Conservation (phyloP, 2,797 vertebrate species). For the Threskiornis aethiopicus region DNA sequence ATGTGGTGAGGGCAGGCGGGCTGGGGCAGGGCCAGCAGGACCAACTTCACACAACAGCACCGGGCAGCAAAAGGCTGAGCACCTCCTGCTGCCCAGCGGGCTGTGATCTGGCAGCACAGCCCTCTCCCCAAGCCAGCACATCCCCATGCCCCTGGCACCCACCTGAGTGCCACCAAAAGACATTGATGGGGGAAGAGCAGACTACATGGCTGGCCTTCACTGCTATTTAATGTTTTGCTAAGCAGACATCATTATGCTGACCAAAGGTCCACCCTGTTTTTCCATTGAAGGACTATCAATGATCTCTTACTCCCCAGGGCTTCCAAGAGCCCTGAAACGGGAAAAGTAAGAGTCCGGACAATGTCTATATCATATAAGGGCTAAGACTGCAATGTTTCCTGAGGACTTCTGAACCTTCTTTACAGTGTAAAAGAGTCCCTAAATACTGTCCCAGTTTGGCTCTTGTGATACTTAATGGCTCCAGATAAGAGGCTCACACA, state of each 20-base stretch:
- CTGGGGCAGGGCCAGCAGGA: not conserved
- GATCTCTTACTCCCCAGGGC: not conserved
- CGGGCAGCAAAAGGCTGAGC: not conserved
- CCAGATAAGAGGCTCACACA: not conserved
- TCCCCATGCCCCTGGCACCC: rapidly evolving
- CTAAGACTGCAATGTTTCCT: not conserved
- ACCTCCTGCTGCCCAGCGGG: rapidly evolving
- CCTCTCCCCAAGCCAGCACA: not conserved
- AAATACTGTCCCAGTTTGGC: not conserved
- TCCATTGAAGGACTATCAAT: not conserved
- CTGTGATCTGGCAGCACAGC: rapidly evolving
- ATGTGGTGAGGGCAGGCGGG: not conserved
- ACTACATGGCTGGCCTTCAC: not conserved
- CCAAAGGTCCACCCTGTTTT: not conserved
- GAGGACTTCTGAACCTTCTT: not conserved
- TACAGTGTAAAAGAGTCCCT: not conserved
- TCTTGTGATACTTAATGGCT: not conserved
- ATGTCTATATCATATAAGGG: not conserved
- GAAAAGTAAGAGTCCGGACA: not conserved
- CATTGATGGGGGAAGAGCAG: rapidly evolving
- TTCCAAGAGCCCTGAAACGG: not conserved
- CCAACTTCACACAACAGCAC: not conserved
- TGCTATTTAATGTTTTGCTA: not conserved
- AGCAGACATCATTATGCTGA: not conserved
- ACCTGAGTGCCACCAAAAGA: not conserved